Base-by-base conservation (phyloP, 2,113 vertebrate genomes). In the Cyrtonyx montezumae region DNA sequence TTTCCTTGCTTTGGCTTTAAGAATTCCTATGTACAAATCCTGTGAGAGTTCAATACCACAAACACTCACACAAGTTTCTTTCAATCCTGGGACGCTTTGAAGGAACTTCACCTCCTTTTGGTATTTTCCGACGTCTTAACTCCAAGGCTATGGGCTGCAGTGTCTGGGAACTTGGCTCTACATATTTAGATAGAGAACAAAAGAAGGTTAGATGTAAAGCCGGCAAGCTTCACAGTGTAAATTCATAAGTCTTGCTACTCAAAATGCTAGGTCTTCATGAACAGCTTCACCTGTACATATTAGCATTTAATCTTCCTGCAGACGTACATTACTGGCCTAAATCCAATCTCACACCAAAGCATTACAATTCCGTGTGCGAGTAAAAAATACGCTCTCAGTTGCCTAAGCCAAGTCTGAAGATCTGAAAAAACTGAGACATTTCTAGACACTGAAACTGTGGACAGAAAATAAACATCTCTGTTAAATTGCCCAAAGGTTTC, bases 51-150 rank as follows among this genome's bases (percentile, higher is more conserved):
- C 51, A 83, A 59, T 34, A 93, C 13, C 32, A 34, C 53, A 69
- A 62, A 94, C 37, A 98, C 98, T 98, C 91, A 98, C 98, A 56
- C 86, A 98, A 93, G 91, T 97, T 96, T 75, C 98, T 98, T 48
- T 98, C 98, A 59, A 97, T 94, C 58, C 98, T 97, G 91, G 97
- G 97, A 88, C 98, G 98, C 94, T 99, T 99, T 58, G 97, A 83
- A 25, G 98, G 98, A 61, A 97, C 84, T 70, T 97, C 97, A 61
- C 97, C 97, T 96, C 98, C 97, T 92, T 98, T 98, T 46, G 98
- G 98, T 69, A 98, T 98, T 92, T 98, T 99, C 93, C 98, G 98
- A 96, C 97, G 98, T 94, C 97, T 97, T 85, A 98, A 96, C 90
- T 98, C 98, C 91, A 98, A 94, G 46, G 97, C 97, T 91, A 98